These are phyloP conservation scores for Bombus affinis DNA, from an alignment of 1,140 invertebrate species.

Conservation along the genomic window DNA sequence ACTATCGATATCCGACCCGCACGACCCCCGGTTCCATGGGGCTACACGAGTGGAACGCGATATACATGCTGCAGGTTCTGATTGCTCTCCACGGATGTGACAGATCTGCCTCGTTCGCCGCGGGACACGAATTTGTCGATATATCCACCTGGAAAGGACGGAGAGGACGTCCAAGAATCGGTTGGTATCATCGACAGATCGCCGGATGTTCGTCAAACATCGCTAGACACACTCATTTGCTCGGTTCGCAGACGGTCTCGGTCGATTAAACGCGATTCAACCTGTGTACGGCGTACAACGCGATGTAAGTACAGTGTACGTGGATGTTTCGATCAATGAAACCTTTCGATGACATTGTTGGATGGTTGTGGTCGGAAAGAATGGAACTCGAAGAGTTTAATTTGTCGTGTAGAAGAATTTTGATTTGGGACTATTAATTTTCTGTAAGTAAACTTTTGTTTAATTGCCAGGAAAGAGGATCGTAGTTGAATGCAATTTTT, in stretches of 20 bases:
- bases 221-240: conserved; percentile 48
- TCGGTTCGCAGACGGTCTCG: conserved; percentile 30
- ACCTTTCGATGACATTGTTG: not conserved
- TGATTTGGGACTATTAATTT: not conserved
- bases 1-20: conserved; percentile 72
- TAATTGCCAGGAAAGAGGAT: no score
- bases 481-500: no score
- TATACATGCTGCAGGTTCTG: conserved; percentile 62
- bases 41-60: conserved; percentile 49
- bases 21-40: conserved; percentile 57
- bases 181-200: conserved; percentile 46
- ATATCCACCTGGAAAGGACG: conserved; percentile 32
- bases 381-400: not conserved
- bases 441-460: no score
- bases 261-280: conserved; percentile 59
- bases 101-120: conserved; percentile 63
- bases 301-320: not conserved
- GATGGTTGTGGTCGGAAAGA: no score
- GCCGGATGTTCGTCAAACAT: conserved; percentile 40
- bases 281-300: not conserved
- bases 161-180: not conserved
- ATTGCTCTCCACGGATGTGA: conserved; percentile 68
- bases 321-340: conserved; percentile 5
- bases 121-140: conserved; percentile 69
- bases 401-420: no score